A percentile compares a stretch with the other conserved stretches of the same genome.
Evolutionary conservation across 2,113 vertebrate genomes (phyloP).

Genomic region (Hippolais icterina): DNA sequence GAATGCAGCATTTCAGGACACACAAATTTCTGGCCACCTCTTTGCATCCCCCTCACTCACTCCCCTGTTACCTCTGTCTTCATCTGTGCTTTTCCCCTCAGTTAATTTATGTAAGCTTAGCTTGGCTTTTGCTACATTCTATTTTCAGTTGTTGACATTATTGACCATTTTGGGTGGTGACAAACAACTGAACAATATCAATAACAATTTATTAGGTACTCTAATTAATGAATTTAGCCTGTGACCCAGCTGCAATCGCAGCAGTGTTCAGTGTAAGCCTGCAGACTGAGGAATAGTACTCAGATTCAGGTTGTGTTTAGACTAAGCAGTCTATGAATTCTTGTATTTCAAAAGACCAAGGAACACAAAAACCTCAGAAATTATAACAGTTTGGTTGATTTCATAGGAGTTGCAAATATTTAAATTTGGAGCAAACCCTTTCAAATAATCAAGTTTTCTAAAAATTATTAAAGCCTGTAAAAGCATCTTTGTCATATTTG

Average conservation of each 20-base stretch:
- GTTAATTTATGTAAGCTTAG: neutral
- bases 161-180: constrained; percentile 17
- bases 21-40: neutral
- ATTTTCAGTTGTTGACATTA: neutral
- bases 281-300: neutral
- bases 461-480: neutral
- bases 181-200: constrained; percentile 17
- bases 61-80: neutral
- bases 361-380: neutral
- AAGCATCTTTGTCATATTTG: neutral
- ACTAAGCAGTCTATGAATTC: neutral
- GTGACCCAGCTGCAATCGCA: neutral
- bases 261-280: neutral
- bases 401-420: neutral
- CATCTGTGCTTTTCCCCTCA: neutral
- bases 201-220: constrained; percentile 46
- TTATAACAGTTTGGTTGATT: neutral
- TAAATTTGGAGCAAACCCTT: neutral
- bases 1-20: neutral
- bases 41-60: neutral
- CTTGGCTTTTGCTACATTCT: neutral
- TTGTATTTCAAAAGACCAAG: neutral
- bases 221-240: constrained; percentile 42
- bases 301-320: neutral
- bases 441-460: neutral